A percentile compares a stretch with the other conserved stretches of the same genome.
These are phyloP conservation scores for Carettochelys insculpta DNA, from an alignment of 2,113 vertebrate genomes.

Conservation along the genomic window DNA sequence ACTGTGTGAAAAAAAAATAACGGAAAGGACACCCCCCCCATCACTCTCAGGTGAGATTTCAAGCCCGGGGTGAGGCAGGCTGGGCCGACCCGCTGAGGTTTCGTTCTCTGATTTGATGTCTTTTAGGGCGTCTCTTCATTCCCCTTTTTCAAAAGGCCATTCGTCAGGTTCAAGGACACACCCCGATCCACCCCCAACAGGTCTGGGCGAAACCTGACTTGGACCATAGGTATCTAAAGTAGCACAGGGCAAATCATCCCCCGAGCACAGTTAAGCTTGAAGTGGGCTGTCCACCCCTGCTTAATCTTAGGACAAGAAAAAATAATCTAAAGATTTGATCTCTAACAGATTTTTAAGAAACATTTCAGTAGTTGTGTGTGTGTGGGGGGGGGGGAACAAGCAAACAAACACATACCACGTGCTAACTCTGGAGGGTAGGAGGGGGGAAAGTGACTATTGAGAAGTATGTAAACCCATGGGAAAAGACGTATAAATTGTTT, in stretches of 20 bases:
- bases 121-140: conserved; percentile 16
- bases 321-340: conserved; percentile 30
- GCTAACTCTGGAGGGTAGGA: conserved; percentile 40
- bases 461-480: conserved; percentile 81
- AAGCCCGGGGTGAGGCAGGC: not conserved
- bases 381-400: not conserved
- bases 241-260: not conserved
- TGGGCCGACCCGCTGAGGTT: not conserved
- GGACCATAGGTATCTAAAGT: not conserved
- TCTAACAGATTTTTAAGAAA: too few relatives aligned
- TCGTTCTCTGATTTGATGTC: not conserved
- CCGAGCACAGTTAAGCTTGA: not conserved
- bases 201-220: conserved; percentile 32
- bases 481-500: conserved; percentile 83
- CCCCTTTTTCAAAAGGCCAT: conserved; percentile 9
- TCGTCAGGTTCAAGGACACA: conserved; percentile 67
- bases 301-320: conserved; percentile 9
- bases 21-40: not conserved
- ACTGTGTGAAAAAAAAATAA: not conserved
- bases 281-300: not conserved
- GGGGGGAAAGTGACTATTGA: conserved; percentile 76
- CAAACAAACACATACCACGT: not conserved
- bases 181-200: not conserved
- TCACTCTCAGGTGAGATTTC: not conserved
- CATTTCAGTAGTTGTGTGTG: too few relatives aligned